Percentiles rank a stretch among this genome's conserved stretches.
Evolutionary conservation across 2,113 vertebrate species (phyloP).

Genomic region (Cephalopholis sonnerati): DNA sequence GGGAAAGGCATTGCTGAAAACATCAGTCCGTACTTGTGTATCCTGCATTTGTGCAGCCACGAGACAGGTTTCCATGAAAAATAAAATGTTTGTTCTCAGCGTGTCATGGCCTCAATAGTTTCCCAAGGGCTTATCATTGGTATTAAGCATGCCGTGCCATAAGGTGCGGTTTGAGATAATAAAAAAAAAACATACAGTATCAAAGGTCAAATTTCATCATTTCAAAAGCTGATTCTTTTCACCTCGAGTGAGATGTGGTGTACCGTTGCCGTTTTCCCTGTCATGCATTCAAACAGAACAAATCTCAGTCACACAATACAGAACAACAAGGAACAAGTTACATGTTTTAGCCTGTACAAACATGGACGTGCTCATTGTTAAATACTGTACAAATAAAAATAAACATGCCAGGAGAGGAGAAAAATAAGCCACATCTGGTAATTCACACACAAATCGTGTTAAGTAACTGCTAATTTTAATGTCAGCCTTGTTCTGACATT

Average conservation of each 20-base stretch:
- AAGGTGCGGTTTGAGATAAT: not conserved
- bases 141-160: not conserved
- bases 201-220: not conserved
- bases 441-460: not conserved
- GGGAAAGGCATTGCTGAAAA: not conserved
- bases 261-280: not conserved
- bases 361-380: not conserved
- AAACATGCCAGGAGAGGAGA: not conserved
- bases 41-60: not conserved
- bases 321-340: not conserved
- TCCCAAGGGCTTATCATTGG: not conserved
- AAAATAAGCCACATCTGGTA: not conserved
- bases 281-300: not conserved
- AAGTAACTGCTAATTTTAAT: not conserved
- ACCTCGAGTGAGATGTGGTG: not conserved
- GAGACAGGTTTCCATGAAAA: not conserved
- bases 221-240: not conserved
- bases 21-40: not conserved
- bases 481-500: constrained; percentile 23
- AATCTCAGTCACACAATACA: not conserved
- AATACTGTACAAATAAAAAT: not conserved
- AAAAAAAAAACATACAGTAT: not conserved
- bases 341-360: not conserved
- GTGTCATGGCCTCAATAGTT: not conserved
- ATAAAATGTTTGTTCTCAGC: not conserved